Conservation (phyloP, 2,888 invertebrate genomes). For the Ormia ochracea region DNA sequence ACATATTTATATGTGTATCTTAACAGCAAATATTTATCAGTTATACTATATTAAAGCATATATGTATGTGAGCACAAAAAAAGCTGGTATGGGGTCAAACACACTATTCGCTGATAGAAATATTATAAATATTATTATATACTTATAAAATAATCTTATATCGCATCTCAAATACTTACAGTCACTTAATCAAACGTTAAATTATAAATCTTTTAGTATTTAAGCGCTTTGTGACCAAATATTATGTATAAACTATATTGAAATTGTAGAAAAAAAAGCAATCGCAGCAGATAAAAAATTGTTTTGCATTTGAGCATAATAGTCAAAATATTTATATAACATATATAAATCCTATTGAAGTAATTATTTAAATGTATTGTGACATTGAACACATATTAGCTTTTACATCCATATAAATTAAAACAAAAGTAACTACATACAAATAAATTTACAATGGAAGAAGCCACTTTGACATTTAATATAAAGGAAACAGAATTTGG, state of each 20-base stretch:
- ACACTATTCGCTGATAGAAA: conserved; percentile 62
- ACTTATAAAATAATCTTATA: not conserved
- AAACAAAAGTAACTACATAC: conserved; percentile 21
- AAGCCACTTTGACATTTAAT: conserved; percentile 63
- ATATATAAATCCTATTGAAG: conserved; percentile 2
- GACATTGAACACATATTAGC: conserved; percentile 14
- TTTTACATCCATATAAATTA: conserved; percentile 13
- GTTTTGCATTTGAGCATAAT: conserved; percentile 64
- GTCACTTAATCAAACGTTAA: not conserved
- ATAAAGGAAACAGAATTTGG: conserved; percentile 6
- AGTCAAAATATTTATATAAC: conserved; percentile 58
- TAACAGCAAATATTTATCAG: not conserved
- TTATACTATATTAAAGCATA: conserved; percentile 24
- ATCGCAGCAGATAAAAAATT: conserved; percentile 26
- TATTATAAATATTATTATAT: not conserved
- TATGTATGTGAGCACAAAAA: conserved; percentile 64
- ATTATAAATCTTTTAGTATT: conserved; percentile 31
- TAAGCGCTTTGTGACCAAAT: conserved; percentile 65
- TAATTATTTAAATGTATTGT: conserved; percentile 24
- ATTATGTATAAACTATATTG: conserved; percentile 19
- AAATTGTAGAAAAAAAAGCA: conserved; percentile 37
- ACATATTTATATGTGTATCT: not conserved
- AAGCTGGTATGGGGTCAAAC: conserved; percentile 77
- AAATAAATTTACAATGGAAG: conserved; percentile 64
- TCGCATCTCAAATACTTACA: not conserved